Percentiles rank a stretch among this genome's conserved stretches.
These are phyloP conservation scores for Allobates femoralis DNA, from an alignment of 2,797 vertebrate species.

Conservation along the genomic window DNA sequence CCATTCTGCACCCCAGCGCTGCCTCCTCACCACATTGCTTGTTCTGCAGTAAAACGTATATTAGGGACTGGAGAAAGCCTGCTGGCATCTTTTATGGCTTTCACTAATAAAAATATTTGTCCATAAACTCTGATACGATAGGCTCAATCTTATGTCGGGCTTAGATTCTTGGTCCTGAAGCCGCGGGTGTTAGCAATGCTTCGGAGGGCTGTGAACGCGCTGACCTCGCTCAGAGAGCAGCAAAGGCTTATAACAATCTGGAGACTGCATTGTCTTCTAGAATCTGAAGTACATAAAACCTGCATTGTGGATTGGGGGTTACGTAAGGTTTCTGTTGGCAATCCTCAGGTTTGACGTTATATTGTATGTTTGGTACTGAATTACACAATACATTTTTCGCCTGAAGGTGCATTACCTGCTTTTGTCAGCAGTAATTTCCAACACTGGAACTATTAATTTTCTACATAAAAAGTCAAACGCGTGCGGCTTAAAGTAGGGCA, in stretches of 20 bases:
- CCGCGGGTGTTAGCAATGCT: slow-evolving; percentile 36
- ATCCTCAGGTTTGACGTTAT: background rate
- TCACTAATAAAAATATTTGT: slow-evolving; percentile 50
- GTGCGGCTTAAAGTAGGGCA: background rate
- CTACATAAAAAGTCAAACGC: background rate
- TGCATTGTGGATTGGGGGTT: slow-evolving; percentile 5
- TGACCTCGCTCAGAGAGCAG: slow-evolving; percentile 16
- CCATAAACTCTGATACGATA: slow-evolving; percentile 33
- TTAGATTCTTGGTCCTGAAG: slow-evolving; percentile 5
- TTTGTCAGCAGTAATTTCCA: slow-evolving; percentile 18
- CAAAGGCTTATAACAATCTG: slow-evolving; percentile 5
- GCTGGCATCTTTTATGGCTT: slow-evolving; percentile 39
- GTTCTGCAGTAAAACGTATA: slow-evolving; percentile 13
- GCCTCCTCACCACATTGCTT: background rate
- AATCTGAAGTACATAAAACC: slow-evolving; percentile 10
- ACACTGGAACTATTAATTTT: slow-evolving; percentile 13
- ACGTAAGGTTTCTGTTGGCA: slow-evolving; percentile 19
- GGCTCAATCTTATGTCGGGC: background rate
- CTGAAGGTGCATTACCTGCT: slow-evolving; percentile 2
- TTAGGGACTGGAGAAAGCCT: slow-evolving; percentile 27
- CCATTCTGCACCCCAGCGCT: background rate
- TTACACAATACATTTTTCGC: background rate
- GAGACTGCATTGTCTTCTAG: slow-evolving; percentile 16
- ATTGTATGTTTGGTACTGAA: background rate
- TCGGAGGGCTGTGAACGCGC: slow-evolving; percentile 18